These are phyloP conservation scores for Ailurus styani DNA, from an alignment of 2,113 vertebrate genomes.

Conservation along the genomic window DNA sequence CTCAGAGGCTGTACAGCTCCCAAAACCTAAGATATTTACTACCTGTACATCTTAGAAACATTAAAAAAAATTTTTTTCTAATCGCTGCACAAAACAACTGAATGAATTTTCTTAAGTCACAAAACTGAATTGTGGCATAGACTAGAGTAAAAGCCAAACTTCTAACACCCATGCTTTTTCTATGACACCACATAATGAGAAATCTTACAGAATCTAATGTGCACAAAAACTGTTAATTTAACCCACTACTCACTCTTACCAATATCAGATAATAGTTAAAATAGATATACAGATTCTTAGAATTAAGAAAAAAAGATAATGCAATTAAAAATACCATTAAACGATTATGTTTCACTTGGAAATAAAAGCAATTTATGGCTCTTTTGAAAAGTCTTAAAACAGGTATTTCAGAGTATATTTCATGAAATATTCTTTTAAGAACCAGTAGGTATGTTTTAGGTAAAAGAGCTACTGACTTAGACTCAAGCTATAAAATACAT, in stretches of 20 bases:
- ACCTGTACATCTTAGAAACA: neutral
- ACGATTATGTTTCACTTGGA: neutral
- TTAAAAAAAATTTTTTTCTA: neutral
- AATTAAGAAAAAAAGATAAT: neutral
- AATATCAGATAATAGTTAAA: conserved; percentile 2
- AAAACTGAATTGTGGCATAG: neutral
- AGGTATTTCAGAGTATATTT: neutral
- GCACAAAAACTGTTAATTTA: neutral
- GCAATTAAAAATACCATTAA: neutral
- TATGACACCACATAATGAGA: neutral
- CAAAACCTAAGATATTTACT: neutral
- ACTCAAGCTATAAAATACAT: neutral
- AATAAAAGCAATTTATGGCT: neutral
- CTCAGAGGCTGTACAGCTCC: neutral
- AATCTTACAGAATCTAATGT: neutral
- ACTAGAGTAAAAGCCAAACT: neutral
- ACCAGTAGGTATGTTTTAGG: neutral
- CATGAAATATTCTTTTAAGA: neutral
- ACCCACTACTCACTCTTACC: neutral
- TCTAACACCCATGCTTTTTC: neutral
- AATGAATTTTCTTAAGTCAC: neutral
- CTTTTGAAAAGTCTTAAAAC: neutral
- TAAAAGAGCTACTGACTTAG: neutral
- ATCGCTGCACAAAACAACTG: neutral
- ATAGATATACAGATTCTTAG: neutral